Base-by-base conservation (phyloP, 2,113 vertebrate species). In the Atractosteus spatula region DNA sequence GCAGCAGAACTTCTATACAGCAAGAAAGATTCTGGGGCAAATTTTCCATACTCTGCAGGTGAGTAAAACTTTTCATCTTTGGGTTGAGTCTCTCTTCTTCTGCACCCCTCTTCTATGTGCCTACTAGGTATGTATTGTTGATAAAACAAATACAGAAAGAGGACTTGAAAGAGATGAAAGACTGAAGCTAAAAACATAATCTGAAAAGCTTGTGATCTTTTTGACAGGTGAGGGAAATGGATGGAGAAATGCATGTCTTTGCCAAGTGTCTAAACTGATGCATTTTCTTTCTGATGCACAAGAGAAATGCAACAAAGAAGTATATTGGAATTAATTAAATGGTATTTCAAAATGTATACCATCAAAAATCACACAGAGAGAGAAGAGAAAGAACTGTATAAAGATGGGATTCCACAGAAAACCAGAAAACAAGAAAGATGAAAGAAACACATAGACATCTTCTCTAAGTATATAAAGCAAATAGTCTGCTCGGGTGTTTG, bases 21-120 rank as follows among this genome's bases (percentile, higher is more conserved):
- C 76, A 2, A 74, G 85, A 47, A 51, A 16, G 62, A 73, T 16
- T 55, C 78, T 88, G 7, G 88, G 88, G 64, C 3, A 2, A 6
- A 42, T 85, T 55, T 85, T 70, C 71, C 87, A 90, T 63, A 88
- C 85, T 13, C 69, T 90, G 6, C 88, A 90, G 79, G 88, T 89
- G 59, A 75, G 61, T 14, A n/a, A 45, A 13, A 12, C 64, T 66
- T 6, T 14, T n/a, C 7, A 3, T 14, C 41, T 66, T n/a, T 10
- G 42, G 41, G 41, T 17, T 17, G 17, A 41, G 4, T 17, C 8
- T 10, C 8, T 4, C 41, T 8, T 17, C 29, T 29, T 64, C 17
- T 41, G 29, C 29, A 41, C 29, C n/a, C 1, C 41, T 64, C 29
- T 29, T 29, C 8, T 17, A 8, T 63, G 29, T 59, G 12, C n/a